These are phyloP conservation scores for Leptinotarsa undecemlineata DNA, from an alignment of 1,140 invertebrate species.

Conservation along the genomic window DNA sequence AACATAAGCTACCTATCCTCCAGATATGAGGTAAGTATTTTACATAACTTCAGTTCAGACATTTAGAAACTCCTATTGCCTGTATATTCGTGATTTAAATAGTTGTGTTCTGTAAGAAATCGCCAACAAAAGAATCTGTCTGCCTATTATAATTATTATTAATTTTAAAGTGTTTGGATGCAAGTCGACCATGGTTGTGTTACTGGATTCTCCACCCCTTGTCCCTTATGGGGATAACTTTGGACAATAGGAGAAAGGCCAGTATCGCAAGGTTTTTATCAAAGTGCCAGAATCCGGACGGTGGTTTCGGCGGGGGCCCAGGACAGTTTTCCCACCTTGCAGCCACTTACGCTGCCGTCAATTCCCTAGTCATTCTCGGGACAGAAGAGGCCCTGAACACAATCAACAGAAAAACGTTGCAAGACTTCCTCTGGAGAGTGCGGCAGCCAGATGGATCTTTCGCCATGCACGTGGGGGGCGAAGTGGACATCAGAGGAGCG, in stretches of 20 bases:
- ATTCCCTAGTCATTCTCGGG: conserved; percentile 87
- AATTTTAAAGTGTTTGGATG: conserved; percentile 75
- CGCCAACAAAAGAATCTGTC: too few species aligned
- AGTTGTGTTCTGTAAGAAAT: too few species aligned
- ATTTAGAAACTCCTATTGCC: too few species aligned
- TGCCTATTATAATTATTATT: too few species aligned
- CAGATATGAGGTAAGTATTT: conserved; percentile 67
- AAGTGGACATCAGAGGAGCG: conserved; percentile 90
- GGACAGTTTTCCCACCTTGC: conserved; percentile 91
- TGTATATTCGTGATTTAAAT: too few species aligned
- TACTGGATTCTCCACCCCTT: conserved; percentile 95
- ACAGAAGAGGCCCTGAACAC: conserved; percentile 83
- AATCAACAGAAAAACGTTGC: conserved; percentile 77
- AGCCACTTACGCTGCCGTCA: conserved; percentile 95
- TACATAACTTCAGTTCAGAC: neutral
- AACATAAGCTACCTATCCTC: conserved; percentile 69
- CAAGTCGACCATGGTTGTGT: conserved; percentile 92
- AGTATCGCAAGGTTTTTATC: conserved; percentile 71
- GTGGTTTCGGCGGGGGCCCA: conserved; percentile 94
- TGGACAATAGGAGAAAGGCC: conserved; percentile 67
- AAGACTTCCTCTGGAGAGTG: conserved; percentile 78
- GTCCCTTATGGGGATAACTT: conserved; percentile 75
- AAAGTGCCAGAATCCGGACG: conserved; percentile 77
- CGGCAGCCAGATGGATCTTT: conserved; percentile 87
- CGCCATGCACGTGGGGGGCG: conserved; percentile 89